Evolutionary conservation across 2,113 vertebrate species (phyloP).

Genomic region (Copsychus sechellarum): DNA sequence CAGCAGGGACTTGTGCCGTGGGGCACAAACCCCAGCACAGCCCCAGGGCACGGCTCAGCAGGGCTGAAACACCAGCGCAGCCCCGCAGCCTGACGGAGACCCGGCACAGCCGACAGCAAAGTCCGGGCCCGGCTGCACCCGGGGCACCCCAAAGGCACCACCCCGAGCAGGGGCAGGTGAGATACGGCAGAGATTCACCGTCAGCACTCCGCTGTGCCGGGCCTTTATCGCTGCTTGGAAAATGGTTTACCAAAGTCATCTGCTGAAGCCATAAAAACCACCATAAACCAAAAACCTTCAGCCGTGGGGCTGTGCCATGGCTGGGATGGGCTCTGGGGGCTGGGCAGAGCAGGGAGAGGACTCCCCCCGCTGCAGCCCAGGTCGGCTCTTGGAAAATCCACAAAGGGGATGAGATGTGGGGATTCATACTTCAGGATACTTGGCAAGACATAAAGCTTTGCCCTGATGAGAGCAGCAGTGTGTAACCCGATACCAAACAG

Average conservation of each 20-base stretch:
- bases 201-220: rapidly evolving
- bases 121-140: not conserved
- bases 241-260: not conserved
- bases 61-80: rapidly evolving
- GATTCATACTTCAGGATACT: not conserved
- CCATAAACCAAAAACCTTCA: not conserved
- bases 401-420: not conserved
- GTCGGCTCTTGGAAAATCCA: not conserved
- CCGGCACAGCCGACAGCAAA: not conserved
- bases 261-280: not conserved
- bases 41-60: rapidly evolving
- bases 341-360: not conserved
- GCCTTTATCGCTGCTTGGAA: not conserved
- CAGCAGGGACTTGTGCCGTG: not conserved
- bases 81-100: rapidly evolving
- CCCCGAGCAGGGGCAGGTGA: not conserved
- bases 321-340: rapidly evolving
- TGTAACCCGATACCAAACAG: rapidly evolving
- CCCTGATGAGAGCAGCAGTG: not conserved
- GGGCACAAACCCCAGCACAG: not conserved
- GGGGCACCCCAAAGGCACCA: not conserved
- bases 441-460: rapidly evolving
- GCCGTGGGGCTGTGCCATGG: rapidly evolving
- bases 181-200: rapidly evolving
- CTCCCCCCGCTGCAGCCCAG: rapidly evolving